Base-by-base conservation (phyloP, 2,888 invertebrate species). In the Auanema freiburgensis region DNA sequence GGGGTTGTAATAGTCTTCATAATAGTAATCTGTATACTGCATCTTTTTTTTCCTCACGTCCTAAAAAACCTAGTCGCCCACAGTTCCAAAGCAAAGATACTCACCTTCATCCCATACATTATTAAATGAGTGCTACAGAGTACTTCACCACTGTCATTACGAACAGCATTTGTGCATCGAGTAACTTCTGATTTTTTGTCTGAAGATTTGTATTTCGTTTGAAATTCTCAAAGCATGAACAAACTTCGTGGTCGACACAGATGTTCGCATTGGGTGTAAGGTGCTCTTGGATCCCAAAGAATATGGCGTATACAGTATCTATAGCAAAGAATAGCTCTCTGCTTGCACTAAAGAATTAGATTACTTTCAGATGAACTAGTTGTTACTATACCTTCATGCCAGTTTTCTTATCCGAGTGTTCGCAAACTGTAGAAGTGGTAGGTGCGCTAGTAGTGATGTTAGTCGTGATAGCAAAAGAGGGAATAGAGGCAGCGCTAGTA, bases 281-380 rank as follows among this genome's bases (percentile, higher is more conserved):
- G 92, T 0, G 93, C 92, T 12, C 86, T 88, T 6, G 90, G 88
- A 84, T 95, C 94, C 75, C 90, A 89, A 56, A 93, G 85, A 69
- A 94, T 91, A 79, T 95, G 95, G 3, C 90, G 88, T 4, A 89
- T 87, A 83, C 94, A 95, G 84, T 89, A 91, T 66, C 89, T 88
- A 69, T 90, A 90, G 0, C 90, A 90, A 10, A 90, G 88, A 0
- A 92, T 84, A 46, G 87, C 84, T 57, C 87, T 83, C 75, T 87
- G 87, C 64, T 87, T 86, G 80, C 87, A 88, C 68, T 80, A 57
- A 58, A 44, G 14, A 2, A 57, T 43, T 2, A 46, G 8, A 46
- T 43, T 43, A n/a, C 1, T 43, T n/a, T n/a, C 4, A 33, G 33
- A 33, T 5, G 33, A 33, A 8, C 33, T 8, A 33, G 3, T 33